A percentile compares a stretch with the other conserved stretches of the same genome.
Conservation (phyloP, 2,888 invertebrate species). For the Lochmaea crataegi region DNA sequence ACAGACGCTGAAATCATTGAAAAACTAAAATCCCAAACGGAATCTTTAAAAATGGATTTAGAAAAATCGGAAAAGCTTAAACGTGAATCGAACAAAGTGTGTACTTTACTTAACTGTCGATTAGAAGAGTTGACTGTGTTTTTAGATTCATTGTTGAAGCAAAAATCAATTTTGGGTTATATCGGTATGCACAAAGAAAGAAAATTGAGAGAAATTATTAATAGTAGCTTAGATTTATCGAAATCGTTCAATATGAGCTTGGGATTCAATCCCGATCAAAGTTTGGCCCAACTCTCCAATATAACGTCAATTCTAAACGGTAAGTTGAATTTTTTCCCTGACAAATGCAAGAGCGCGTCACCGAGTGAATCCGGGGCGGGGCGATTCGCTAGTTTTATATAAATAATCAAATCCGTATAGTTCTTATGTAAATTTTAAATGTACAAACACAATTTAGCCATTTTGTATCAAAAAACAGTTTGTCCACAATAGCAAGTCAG, state of each 20-base stretch:
- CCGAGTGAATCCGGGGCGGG: too few species aligned
- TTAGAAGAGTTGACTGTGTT: constrained; percentile 76
- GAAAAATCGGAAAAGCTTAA: constrained; percentile 61
- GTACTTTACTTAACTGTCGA: constrained; percentile 69
- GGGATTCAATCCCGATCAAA: constrained; percentile 66
- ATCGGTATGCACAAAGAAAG: constrained; percentile 67
- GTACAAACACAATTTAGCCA: too few species aligned
- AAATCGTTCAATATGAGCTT: constrained; percentile 65
- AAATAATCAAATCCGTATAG: too few species aligned
- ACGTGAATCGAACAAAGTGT: constrained; percentile 64
- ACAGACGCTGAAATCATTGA: constrained; percentile 49
- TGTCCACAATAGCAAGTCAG: too few species aligned
- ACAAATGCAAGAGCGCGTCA: too few species aligned
- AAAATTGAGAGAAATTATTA: constrained; percentile 68
- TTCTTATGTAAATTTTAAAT: background rate
- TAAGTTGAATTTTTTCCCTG: background rate
- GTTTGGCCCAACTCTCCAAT: constrained; percentile 66
- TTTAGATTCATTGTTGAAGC: constrained; percentile 72
- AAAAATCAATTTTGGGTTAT: constrained; percentile 70
- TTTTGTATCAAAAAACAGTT: background rate
- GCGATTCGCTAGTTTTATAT: too few species aligned
- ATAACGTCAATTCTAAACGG: constrained; percentile 65
- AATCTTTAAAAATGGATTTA: constrained; percentile 56
- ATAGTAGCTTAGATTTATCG: constrained; percentile 69
- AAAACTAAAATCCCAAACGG: constrained; percentile 40